Evolutionary conservation across 1,140 invertebrate species (phyloP), one percentile per base, ranked within the genome.

Genomic region (Ladona fulva): DNA sequence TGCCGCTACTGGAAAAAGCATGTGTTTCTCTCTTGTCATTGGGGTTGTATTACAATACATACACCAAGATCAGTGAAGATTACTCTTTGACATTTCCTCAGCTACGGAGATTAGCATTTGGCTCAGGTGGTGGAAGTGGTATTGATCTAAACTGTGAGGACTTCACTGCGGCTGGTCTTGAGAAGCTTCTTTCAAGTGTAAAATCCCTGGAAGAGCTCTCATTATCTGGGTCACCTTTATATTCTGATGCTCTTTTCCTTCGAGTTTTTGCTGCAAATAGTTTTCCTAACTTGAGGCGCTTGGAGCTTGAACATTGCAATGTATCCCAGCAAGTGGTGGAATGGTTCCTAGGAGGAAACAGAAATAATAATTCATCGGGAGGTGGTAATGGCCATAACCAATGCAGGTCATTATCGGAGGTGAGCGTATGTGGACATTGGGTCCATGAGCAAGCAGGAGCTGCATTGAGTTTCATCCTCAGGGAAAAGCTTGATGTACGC

Each of bases 281-380:
- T 44, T 80, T 79, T 25, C 79, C 78, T 25, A 42, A 76, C n/a
- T 66, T 80, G 24, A 66, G 77, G n/a, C 77, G 77, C 29, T 66
- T 80, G n/a, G 79, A 80, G 29, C 75, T 80, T 25, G 79, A 78
- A 76, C 79, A 80, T 42, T 80, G 79, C 42, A 80, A 80, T 76
- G 75, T 80, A n/a, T 75, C 75, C 6, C 37, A 78, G 29, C 78
- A 80, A 42, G 44, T 80, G 24, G 77, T 80, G n/a, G 75, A 74
- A 74, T 78, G 59, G 25, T 80, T 80, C 22, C 77, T 80, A 6
- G 52, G 52, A 24, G 42, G 59, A 37, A 77, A 76, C 11, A n/a
- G 25, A 29, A 75, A 75, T 75, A 25, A 37, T 25, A 76, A 76
- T 37, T 12, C 29, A 29, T 42, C 25, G 16, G n/a, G 42, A 25